These are phyloP conservation scores for Puntigrus tetrazona DNA, from an alignment of 2,113 vertebrate genomes.

Conservation along the genomic window DNA sequence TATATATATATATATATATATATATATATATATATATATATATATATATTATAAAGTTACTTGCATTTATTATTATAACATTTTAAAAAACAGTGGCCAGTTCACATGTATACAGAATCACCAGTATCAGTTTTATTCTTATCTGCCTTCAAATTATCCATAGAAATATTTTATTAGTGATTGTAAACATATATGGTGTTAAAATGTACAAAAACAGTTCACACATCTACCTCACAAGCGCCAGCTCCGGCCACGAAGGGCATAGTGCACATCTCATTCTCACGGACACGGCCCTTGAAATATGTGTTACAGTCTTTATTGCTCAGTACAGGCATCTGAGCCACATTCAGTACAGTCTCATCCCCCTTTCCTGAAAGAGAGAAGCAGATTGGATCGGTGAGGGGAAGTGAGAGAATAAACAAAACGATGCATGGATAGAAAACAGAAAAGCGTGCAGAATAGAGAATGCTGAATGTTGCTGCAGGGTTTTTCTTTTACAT, in stretches of 20 bases:
- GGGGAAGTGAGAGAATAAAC: neutral
- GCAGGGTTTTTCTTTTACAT: neutral
- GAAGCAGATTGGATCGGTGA: neutral
- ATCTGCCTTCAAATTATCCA: neutral
- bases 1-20: too few relatives aligned
- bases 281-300: constrained; percentile 81
- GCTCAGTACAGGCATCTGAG: constrained; percentile 80
- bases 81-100: neutral
- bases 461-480: too few relatives aligned
- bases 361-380: constrained; percentile 78
- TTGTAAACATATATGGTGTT: neutral
- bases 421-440: neutral
- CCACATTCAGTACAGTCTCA: constrained; percentile 82
- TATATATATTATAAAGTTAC: too few relatives aligned
- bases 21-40: too few relatives aligned
- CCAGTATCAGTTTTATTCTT: too few relatives aligned
- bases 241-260: constrained; percentile 78
- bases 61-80: neutral
- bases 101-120: neutral
- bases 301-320: constrained; percentile 83
- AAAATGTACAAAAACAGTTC: constrained; percentile 5
- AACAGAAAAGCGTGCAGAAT: neutral
- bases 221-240: constrained; percentile 86
- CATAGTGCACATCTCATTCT: constrained; percentile 90
- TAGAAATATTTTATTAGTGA: neutral